Conservation (phyloP, 2,113 vertebrate species). For the Xenus cinereus region DNA sequence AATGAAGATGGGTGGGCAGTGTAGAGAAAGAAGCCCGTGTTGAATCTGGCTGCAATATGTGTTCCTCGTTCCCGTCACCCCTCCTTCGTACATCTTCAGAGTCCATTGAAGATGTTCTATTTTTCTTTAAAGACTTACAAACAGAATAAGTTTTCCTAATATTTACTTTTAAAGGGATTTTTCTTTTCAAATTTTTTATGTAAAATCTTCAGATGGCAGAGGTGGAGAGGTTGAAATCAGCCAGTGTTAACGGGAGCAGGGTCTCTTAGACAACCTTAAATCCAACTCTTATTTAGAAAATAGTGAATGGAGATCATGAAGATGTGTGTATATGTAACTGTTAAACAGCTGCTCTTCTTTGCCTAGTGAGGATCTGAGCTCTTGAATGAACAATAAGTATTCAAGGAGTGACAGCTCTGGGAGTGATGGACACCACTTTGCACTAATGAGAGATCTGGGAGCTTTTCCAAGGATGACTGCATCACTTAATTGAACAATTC, state of each 20-base stretch:
- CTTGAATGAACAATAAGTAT: background rate
- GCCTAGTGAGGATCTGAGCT: background rate
- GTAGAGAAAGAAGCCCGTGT: background rate
- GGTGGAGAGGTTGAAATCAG: background rate
- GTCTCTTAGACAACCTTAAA: background rate
- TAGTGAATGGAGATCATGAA: background rate
- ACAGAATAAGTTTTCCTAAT: background rate
- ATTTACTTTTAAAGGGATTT: background rate
- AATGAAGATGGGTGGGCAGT: fast-evolving
- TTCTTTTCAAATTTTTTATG: background rate
- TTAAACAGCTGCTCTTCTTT: background rate
- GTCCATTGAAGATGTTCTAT: fast-evolving
- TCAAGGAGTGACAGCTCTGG: background rate
- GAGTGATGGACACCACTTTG: slow-evolving; percentile 42
- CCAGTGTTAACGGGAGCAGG: background rate
- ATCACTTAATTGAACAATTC: slow-evolving; percentile 24
- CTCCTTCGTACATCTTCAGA: background rate
- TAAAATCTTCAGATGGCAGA: background rate
- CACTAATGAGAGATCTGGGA: slow-evolving; percentile 24
- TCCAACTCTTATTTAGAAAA: background rate
- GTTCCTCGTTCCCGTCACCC: background rate
- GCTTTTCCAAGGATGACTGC: slow-evolving; percentile 37
- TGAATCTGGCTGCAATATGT: background rate
- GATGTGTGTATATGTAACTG: background rate
- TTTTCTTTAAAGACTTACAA: background rate